Percentiles rank a stretch among this genome's conserved stretches.
Conservation (phyloP, 2,888 invertebrate species). For the Nemapogon koenigi region DNA sequence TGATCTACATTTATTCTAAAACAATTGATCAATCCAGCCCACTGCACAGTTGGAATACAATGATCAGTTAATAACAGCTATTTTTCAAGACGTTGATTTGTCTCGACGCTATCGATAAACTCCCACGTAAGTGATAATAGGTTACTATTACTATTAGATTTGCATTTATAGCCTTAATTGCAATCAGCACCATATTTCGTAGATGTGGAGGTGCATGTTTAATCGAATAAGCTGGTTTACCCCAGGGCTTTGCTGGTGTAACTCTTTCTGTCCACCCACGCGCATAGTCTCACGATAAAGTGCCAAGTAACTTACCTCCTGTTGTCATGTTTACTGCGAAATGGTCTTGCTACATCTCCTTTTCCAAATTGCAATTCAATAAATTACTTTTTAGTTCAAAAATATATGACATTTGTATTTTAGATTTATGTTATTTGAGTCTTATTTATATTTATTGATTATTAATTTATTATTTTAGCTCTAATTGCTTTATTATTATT, state of each 20-base stretch:
- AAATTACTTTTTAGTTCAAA: too few relatives aligned
- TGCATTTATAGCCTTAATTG: too few relatives aligned
- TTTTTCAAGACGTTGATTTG: constrained; percentile 23
- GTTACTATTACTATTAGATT: too few relatives aligned
- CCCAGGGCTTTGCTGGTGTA: constrained; percentile 25
- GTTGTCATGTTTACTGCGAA: constrained; percentile 22
- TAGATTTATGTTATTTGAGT: too few relatives aligned
- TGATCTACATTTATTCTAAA: background rate
- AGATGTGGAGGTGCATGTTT: constrained; percentile 22
- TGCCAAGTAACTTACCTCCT: constrained; percentile 22
- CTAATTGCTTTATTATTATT: too few relatives aligned
- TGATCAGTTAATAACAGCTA: constrained; percentile 29
- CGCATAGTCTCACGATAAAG: constrained; percentile 19
- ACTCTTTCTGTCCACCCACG: constrained; percentile 37
- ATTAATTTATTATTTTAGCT: too few relatives aligned
- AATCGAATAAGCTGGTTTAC: constrained; percentile 27
- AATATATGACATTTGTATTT: too few relatives aligned
- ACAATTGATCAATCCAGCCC: background rate
- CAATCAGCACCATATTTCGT: constrained; percentile 23
- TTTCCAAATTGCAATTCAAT: too few relatives aligned
- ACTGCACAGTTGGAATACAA: constrained; percentile 26
- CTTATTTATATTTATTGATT: too few relatives aligned
- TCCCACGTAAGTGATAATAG: constrained; percentile 34
- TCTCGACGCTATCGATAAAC: too few relatives aligned
- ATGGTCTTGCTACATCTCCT: too few relatives aligned